Evolutionary conservation across 2,113 vertebrate genomes (phyloP), one percentile per base, ranked within the genome.

Genomic region (Galemys pyrenaicus): DNA sequence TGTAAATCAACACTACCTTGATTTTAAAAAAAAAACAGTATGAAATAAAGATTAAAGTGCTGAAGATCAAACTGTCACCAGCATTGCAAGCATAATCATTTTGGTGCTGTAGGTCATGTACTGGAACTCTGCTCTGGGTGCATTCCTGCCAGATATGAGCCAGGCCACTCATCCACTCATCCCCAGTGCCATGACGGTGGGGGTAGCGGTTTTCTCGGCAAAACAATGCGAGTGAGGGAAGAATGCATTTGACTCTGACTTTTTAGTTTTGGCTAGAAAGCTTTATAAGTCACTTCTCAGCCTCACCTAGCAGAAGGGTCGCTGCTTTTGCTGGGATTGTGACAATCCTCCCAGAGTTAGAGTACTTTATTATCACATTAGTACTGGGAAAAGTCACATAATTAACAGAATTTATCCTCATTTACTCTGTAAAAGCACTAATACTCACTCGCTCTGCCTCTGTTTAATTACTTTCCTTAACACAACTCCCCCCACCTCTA

Each of bases 351-450:
- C 95, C 91, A 97, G 96, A 94, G 95, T 92, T 70, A 96, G 80
- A 97, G 94, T 92, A 94, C 94, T 98, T 98, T 97, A 97, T 97
- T 98, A 98, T 97, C 97, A 96, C 97, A 97, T 93, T 96, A 98
- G 93, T 95, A 86, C 65, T 95, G 54, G 71, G 56, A 87, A 97
- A 98, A 98, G 96, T 93, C 97, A 97, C 94, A 95, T 97, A 97
- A 98, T 97, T 98, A 98, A 97, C 94, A 97, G 96, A 98, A 98
- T 97, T 98, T 98, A 98, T 94, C 97, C 91, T 97, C 97, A 97
- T 97, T 98, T 98, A 97, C 96, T 98, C 94, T 93, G 84, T 89
- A 95, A 97, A 97, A 98, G 94, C 80, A 80, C 64, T 96, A 92
- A 96, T 96, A 97, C 93, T 96, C 78, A 58, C 96, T 92, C 49